Conservation (phyloP, 2,888 invertebrate species). For the Chrysotoxum bicinctum region DNA sequence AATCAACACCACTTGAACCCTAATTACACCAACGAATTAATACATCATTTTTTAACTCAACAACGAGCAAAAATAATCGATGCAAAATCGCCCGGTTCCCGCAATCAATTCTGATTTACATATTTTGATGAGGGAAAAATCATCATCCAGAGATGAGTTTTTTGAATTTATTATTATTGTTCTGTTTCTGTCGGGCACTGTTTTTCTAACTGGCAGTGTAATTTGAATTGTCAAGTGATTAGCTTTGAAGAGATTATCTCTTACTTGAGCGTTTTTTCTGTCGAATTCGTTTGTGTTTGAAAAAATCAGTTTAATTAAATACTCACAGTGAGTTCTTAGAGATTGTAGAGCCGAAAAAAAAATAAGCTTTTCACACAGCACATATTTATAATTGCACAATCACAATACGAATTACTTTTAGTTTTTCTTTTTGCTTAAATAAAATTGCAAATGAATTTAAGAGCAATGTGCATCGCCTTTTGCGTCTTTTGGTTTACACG, state of each 20-base stretch:
- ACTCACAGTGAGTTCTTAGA: slow-evolving; percentile 55
- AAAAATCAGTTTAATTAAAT: slow-evolving; percentile 17
- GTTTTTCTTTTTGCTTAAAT: slow-evolving; percentile 18
- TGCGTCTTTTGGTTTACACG: slow-evolving; percentile 35
- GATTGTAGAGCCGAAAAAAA: neutral
- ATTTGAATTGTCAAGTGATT: slow-evolving; percentile 48
- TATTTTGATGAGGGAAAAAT: slow-evolving; percentile 30
- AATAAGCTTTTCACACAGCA: neutral
- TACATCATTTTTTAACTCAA: slow-evolving; percentile 27
- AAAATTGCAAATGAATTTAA: slow-evolving; percentile 41
- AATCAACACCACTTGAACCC: slow-evolving; percentile 62
- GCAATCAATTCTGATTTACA: slow-evolving; percentile 64
- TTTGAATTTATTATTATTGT: neutral
- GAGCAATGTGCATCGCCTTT: slow-evolving; percentile 13
- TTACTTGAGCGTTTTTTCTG: neutral
- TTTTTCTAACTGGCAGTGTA: slow-evolving; percentile 41
- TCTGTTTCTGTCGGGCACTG: slow-evolving; percentile 2
- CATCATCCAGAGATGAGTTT: slow-evolving; percentile 6
- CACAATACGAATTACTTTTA: slow-evolving; percentile 10
- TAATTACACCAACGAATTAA: slow-evolving; percentile 63
- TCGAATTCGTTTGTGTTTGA: neutral
- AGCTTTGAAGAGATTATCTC: slow-evolving; percentile 46
- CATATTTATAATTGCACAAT: slow-evolving; percentile 56
- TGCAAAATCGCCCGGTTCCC: slow-evolving; percentile 42
- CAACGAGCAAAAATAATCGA: slow-evolving; percentile 2